phyloP scores from a whole-genome alignment of 2,113 vertebrate species.

The Nibea coibor region DNA sequence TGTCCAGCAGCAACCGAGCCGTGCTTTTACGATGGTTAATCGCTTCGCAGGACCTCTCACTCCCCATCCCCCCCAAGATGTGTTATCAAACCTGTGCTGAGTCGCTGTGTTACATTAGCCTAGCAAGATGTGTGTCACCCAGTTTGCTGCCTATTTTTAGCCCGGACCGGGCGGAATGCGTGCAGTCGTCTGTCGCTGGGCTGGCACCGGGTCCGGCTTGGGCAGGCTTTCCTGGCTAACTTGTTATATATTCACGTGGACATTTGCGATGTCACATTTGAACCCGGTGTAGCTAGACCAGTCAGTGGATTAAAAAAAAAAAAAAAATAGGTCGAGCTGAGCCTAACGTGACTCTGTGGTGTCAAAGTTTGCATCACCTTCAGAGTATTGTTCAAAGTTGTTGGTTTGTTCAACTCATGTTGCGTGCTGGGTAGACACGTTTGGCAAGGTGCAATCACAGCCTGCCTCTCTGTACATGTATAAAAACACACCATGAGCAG shows the following conservation, averaged over 20 bases:
- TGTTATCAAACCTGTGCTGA: slow-evolving; percentile 59
- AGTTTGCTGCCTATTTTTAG: slow-evolving; percentile 83
- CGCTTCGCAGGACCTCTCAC: background rate
- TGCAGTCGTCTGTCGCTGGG: slow-evolving; percentile 44
- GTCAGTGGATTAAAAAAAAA: background rate
- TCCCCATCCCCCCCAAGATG: slow-evolving; percentile 19
- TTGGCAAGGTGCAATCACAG: background rate
- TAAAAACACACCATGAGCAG: background rate
- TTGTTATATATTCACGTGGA: slow-evolving; percentile 26
- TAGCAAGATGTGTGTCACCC: slow-evolving; percentile 78
- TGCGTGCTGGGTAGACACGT: background rate
- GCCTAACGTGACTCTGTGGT: background rate
- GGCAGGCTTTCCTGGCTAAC: slow-evolving; percentile 27
- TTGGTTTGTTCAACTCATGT: too few relatives aligned
- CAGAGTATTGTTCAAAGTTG: background rate
- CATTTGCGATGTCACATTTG: slow-evolving; percentile 52
- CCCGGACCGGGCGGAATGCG: slow-evolving; percentile 71
- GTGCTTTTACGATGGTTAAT: background rate
- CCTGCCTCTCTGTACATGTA: background rate
- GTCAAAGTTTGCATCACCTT: background rate
- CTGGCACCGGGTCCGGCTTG: slow-evolving; percentile 44
- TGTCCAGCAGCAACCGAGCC: background rate
- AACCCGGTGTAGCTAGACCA: background rate
- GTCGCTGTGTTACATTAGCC: slow-evolving; percentile 70
- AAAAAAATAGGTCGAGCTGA: background rate